phyloP scores from a whole-genome alignment of 2,888 invertebrate species.

The Mythimna albipuncta region DNA sequence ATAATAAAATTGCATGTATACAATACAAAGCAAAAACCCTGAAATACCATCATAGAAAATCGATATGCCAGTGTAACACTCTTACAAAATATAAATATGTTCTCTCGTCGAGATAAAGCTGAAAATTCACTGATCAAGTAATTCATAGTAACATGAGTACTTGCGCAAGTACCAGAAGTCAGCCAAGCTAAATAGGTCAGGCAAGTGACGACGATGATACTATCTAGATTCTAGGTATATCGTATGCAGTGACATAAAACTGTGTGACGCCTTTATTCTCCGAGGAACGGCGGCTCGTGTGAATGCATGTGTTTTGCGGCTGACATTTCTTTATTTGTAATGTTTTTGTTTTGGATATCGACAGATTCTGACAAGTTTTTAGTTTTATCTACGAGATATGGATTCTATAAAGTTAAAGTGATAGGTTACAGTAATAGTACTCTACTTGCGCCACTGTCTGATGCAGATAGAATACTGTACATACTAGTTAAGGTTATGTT shows the following conservation, averaged over 20 bases:
- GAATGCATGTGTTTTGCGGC: slow-evolving; percentile 3
- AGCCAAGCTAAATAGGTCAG: slow-evolving; percentile 62
- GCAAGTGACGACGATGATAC: slow-evolving; percentile 55
- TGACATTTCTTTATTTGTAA: slow-evolving; percentile 1
- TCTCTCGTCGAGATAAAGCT: slow-evolving; percentile 3
- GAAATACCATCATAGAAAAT: background rate
- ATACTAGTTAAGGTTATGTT: too few relatives aligned
- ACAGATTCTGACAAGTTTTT: background rate
- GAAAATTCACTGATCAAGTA: slow-evolving; percentile 26
- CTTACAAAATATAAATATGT: background rate
- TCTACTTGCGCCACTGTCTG: too few relatives aligned
- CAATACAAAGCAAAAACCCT: background rate
- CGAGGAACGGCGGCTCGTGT: background rate
- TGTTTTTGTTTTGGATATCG: background rate
- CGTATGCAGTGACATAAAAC: slow-evolving; percentile 29
- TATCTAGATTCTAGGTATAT: slow-evolving; percentile 16
- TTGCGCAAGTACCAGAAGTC: slow-evolving; percentile 47
- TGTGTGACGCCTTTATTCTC: slow-evolving; percentile 25
- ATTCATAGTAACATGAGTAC: slow-evolving; percentile 34
- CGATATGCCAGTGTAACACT: background rate
- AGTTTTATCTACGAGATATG: too few relatives aligned
- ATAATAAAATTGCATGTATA: too few relatives aligned
- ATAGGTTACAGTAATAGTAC: too few relatives aligned
- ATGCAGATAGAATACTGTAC: too few relatives aligned
- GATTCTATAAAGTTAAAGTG: too few relatives aligned